Percentiles rank a stretch among this genome's conserved stretches.
These are phyloP conservation scores for Danio tinwini DNA, from an alignment of 2,797 vertebrate species.

Conservation along the genomic window DNA sequence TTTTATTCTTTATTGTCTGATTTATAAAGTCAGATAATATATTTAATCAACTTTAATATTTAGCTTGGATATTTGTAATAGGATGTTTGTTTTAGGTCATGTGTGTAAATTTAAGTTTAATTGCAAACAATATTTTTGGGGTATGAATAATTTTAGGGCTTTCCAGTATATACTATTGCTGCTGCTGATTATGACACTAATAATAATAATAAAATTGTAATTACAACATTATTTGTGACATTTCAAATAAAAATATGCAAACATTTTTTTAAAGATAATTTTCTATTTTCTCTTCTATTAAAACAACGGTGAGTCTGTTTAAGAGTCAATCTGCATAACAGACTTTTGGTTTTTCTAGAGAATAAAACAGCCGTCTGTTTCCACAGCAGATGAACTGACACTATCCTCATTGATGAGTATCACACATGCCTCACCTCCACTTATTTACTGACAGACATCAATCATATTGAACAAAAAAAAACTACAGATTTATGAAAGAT, in stretches of 20 bases:
- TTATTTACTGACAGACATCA: neutral
- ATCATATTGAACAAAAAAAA: neutral
- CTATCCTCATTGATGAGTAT: neutral
- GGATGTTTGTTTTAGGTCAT: neutral
- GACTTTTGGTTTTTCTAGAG: neutral
- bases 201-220: no score
- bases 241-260: no score
- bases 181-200: no score
- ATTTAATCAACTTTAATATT: no score
- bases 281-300: no score
- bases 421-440: neutral
- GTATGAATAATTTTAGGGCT: no score
- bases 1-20: neutral
- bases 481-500: neutral
- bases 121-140: neutral
- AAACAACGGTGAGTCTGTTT: neutral
- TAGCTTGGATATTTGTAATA: no score
- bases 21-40: no score
- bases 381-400: neutral
- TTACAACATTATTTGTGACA: no score
- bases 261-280: no score
- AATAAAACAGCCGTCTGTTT: neutral
- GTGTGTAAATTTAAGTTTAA: neutral
- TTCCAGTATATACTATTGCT: no score
- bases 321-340: neutral